Conservation (phyloP, 2,113 vertebrate genomes). For the Megatriorchis doriae region DNA sequence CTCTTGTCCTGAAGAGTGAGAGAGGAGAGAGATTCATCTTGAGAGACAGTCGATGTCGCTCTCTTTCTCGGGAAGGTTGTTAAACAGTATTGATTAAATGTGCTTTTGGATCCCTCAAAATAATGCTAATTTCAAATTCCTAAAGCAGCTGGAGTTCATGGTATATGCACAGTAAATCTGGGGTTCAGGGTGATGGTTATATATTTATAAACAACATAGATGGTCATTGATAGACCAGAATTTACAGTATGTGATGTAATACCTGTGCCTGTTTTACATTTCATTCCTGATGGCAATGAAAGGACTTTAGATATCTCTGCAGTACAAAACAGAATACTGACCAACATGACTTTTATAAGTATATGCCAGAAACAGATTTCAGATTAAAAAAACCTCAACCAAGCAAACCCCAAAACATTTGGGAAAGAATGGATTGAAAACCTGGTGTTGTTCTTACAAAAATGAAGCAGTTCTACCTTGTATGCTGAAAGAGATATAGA, state of each 20-base stretch:
- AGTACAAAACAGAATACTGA: background rate
- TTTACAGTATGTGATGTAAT: background rate
- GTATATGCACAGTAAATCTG: background rate
- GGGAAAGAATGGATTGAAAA: background rate
- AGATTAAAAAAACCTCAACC: accelerated
- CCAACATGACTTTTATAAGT: background rate
- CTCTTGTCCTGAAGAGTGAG: background rate
- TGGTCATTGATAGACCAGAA: background rate
- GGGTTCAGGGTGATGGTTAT: background rate
- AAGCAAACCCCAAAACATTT: background rate
- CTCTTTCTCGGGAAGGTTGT: background rate
- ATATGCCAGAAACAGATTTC: background rate
- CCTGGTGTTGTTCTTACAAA: background rate
- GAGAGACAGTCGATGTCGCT: background rate
- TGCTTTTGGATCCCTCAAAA: background rate
- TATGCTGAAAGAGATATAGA: background rate
- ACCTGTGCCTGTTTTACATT: background rate
- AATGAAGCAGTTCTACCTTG: background rate
- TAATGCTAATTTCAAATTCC: background rate
- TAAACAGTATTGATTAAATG: background rate
- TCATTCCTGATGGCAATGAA: background rate
- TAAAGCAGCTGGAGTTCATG: background rate
- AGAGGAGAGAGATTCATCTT: background rate
- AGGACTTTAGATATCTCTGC: background rate
- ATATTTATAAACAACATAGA: background rate